Percentiles rank a stretch among this genome's conserved stretches.
These are phyloP conservation scores for Tipula vernalis DNA, from an alignment of 2,888 invertebrate genomes.

Conservation along the genomic window DNA sequence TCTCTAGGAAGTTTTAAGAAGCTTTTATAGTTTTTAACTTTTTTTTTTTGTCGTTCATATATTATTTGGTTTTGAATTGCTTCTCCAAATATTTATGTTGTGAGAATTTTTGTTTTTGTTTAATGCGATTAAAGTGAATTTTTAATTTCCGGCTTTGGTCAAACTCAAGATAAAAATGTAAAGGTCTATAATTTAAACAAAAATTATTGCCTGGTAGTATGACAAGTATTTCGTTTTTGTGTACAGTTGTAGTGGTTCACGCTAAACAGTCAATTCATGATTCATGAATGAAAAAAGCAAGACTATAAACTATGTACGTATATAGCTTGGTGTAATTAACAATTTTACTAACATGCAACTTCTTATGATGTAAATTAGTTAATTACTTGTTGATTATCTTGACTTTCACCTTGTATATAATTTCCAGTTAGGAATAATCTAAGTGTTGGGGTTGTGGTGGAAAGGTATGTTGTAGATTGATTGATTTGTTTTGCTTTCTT, in stretches of 20 bases:
- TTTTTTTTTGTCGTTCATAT: neutral
- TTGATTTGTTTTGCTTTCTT: neutral
- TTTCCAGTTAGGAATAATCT: neutral
- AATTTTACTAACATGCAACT: neutral
- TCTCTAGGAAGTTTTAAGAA: neutral
- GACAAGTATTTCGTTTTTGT: neutral
- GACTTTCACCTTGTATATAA: neutral
- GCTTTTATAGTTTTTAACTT: neutral
- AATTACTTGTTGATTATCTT: neutral
- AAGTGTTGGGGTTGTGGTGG: neutral
- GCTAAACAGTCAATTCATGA: neutral
- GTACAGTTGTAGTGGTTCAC: neutral
- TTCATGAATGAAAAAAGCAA: neutral
- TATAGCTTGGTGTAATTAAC: neutral
- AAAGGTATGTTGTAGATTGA: neutral
- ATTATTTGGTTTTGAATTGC: neutral
- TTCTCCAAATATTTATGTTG: neutral
- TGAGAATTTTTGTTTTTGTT: neutral
- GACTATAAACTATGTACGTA: too few relatives aligned
- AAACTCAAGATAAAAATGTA: neutral
- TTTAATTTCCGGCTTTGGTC: neutral
- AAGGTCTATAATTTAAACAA: too few relatives aligned
- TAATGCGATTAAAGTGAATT: neutral
- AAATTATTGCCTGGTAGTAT: too few relatives aligned
- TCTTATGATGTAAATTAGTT: neutral